A percentile compares a stretch with the other conserved stretches of the same genome.
Conservation (phyloP, 2,113 vertebrate genomes). For the Clinocottus analis region DNA sequence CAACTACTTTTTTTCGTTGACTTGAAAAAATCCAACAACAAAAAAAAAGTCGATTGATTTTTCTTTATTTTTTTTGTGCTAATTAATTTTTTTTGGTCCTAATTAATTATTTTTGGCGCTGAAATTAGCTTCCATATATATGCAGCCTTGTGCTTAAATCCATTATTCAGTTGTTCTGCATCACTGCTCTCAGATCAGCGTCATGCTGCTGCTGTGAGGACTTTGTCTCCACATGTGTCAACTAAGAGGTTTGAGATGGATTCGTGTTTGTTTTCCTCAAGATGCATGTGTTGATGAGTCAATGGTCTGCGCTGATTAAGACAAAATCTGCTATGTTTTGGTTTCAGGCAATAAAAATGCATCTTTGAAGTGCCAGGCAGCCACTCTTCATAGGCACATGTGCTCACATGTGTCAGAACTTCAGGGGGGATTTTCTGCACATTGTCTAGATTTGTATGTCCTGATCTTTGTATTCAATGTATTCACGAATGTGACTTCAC, state of each 20-base stretch:
- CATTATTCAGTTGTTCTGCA: constrained; percentile 1
- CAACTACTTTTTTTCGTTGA: too few species aligned
- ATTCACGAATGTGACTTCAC: not conserved
- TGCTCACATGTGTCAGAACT: constrained; percentile 27
- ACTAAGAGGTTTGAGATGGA: constrained; percentile 3
- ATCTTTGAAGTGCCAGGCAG: constrained; percentile 37
- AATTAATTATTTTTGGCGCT: too few species aligned
- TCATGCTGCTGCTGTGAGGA: not conserved
- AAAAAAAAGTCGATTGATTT: too few species aligned
- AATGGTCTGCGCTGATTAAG: constrained; percentile 37
- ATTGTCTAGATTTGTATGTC: constrained; percentile 7
- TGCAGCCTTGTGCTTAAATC: not conserved
- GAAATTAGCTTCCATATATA: too few species aligned
- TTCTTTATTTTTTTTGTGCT: too few species aligned
- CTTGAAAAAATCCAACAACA: too few species aligned
- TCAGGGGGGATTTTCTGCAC: constrained; percentile 21
- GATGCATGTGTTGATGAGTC: constrained; percentile 27
- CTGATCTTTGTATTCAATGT: constrained; percentile 5
- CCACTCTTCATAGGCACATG: constrained; percentile 27
- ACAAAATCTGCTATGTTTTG: constrained; percentile 11
- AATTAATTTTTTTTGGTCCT: too few species aligned
- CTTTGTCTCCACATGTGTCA: constrained; percentile 13
- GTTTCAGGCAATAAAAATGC: not conserved
- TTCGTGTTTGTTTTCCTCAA: not conserved
- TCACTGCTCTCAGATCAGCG: not conserved